These are phyloP conservation scores for Synodontis membranacea DNA, from an alignment of 2,113 vertebrate species.

Conservation along the genomic window DNA sequence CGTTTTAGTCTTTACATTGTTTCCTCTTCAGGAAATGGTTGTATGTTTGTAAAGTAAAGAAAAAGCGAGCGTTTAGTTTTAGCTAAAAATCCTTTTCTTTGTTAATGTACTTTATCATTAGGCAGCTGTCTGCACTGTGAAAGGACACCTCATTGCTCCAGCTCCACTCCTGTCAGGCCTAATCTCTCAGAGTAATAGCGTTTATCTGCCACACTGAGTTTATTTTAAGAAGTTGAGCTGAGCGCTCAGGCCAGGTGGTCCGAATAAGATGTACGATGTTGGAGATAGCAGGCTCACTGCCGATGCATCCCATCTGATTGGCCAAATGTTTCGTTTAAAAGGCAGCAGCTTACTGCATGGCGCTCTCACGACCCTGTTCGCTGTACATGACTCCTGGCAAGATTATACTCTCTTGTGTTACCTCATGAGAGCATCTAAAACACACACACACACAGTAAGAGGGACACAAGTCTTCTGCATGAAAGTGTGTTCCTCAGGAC, in stretches of 20 bases:
- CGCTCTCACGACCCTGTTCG: conserved; percentile 40
- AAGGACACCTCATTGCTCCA: conserved; percentile 56
- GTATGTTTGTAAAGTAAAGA: background rate
- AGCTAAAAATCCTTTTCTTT: background rate
- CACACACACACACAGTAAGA: background rate
- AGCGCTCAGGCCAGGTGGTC: conserved; percentile 59
- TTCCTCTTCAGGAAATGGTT: background rate
- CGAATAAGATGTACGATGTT: conserved; percentile 54
- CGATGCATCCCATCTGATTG: conserved; percentile 47
- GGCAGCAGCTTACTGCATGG: conserved; percentile 38
- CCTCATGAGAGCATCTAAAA: conserved; percentile 19
- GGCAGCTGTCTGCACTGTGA: conserved; percentile 25
- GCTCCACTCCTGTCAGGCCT: conserved; percentile 62
- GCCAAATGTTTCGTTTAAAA: conserved; percentile 48
- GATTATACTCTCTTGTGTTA: background rate
- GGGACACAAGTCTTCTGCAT: background rate
- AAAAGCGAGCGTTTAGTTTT: conserved; percentile 38
- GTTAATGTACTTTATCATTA: conserved; percentile 24
- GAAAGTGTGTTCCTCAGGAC: background rate
- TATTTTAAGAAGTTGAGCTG: conserved; percentile 72
- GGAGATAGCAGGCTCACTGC: conserved; percentile 41
- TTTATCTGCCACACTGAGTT: conserved; percentile 68
- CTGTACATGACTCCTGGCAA: conserved; percentile 27
- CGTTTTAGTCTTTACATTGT: background rate
- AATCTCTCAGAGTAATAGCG: conserved; percentile 66